These are phyloP conservation scores for Sipha flava DNA, from an alignment of 1,140 invertebrate species.

Conservation along the genomic window DNA sequence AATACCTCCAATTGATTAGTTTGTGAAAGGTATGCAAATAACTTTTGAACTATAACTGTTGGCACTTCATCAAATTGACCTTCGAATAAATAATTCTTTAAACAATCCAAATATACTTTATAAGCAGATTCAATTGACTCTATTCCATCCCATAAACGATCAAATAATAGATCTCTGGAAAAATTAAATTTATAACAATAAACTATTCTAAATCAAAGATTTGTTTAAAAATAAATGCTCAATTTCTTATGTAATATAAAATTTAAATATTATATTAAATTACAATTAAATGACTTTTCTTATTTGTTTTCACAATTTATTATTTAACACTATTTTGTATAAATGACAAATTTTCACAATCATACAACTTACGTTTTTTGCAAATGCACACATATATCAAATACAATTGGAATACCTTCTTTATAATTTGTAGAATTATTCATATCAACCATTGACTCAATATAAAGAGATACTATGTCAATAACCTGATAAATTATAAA, in stretches of 20 bases:
- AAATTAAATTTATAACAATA: not conserved
- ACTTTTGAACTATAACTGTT: constrained; percentile 58
- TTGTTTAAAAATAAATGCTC: not conserved
- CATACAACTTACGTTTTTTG: constrained; percentile 37
- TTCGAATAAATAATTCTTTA: constrained; percentile 49
- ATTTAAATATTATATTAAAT: not conserved
- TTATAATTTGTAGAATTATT: constrained; percentile 34
- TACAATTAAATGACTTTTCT: not conserved
- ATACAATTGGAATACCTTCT: constrained; percentile 38
- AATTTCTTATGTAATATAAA: not conserved
- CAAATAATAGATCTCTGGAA: constrained; percentile 48
- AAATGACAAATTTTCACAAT: no score
- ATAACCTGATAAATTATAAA: constrained; percentile 35
- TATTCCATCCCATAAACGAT: constrained; percentile 49
- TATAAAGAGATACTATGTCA: constrained; percentile 37
- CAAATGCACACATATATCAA: constrained; percentile 38
- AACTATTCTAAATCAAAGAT: not conserved
- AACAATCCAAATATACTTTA: constrained; percentile 46
- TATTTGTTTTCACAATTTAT: not conserved
- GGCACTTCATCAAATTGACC: constrained; percentile 49
- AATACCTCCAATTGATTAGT: constrained; percentile 45
- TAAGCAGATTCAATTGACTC: constrained; percentile 44
- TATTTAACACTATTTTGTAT: not conserved
- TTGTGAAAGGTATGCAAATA: constrained; percentile 54
- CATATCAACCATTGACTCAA: constrained; percentile 36